These are phyloP conservation scores for Pachycephus smyrnensis DNA, from an alignment of 2,888 invertebrate species.

Conservation along the genomic window DNA sequence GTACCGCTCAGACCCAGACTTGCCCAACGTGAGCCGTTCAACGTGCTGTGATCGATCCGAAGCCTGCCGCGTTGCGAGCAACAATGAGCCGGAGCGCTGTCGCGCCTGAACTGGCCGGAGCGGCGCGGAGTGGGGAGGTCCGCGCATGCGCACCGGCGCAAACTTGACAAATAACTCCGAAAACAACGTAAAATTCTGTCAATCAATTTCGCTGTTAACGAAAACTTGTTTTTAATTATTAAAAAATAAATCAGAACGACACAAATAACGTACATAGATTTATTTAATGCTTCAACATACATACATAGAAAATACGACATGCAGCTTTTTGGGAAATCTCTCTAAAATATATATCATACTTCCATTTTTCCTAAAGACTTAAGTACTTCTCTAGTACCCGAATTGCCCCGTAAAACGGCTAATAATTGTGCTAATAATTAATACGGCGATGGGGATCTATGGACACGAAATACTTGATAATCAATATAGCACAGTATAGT, in stretches of 20 bases:
- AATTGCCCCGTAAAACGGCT: constrained; percentile 21
- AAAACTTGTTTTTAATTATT: background rate
- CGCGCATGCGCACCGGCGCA: too few species aligned
- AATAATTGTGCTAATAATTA: constrained; percentile 8
- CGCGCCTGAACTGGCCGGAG: too few species aligned
- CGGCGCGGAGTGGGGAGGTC: too few species aligned
- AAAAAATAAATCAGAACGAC: background rate
- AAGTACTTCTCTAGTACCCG: constrained; percentile 31
- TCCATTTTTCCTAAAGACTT: constrained; percentile 19
- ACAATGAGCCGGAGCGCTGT: too few species aligned
- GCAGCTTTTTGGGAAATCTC: background rate
- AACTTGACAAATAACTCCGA: too few species aligned
- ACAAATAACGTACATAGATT: background rate
- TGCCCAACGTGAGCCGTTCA: too few species aligned
- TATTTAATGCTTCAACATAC: background rate
- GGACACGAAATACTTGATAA: too few species aligned
- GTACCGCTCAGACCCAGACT: too few species aligned
- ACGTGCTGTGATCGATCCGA: too few species aligned
- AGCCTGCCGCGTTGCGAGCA: too few species aligned
- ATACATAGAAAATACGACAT: background rate
- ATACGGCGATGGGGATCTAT: background rate
- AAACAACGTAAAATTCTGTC: too few species aligned
- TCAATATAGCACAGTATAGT: constrained; percentile 1
- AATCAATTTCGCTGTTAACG: too few species aligned
- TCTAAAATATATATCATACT: background rate